Evolutionary conservation across 2,113 vertebrate species (phyloP).

Genomic region (Turnix velox): DNA sequence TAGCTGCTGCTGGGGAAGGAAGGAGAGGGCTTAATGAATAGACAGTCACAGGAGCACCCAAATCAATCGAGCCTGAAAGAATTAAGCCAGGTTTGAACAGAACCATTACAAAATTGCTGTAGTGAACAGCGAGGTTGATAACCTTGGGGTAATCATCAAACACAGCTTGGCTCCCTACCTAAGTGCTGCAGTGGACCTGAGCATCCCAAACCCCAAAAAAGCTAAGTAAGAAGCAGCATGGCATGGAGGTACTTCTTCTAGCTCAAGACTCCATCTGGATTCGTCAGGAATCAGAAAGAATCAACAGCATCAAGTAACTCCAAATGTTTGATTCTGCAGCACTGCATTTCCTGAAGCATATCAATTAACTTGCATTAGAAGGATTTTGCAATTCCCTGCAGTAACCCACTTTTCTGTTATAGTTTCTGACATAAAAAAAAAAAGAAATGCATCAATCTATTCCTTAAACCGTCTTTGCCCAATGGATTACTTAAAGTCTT

Average conservation of each 20-base stretch:
- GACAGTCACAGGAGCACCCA: neutral
- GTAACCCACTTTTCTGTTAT: neutral
- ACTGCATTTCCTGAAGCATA: neutral
- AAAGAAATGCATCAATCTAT: neutral
- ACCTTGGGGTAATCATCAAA: neutral
- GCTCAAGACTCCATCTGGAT: neutral
- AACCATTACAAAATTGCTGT: neutral
- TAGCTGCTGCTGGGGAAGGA: neutral
- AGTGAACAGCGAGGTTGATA: neutral
- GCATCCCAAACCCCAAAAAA: neutral
- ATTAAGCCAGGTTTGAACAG: neutral
- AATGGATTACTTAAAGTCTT: neutral
- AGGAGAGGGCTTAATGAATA: neutral
- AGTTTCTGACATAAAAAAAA: neutral
- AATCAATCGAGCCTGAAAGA: neutral
- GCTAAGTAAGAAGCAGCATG: neutral
- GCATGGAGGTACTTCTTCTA: neutral
- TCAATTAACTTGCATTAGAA: neutral
- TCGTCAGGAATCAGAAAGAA: neutral
- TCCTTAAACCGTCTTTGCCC: neutral
- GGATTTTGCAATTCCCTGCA: neutral
- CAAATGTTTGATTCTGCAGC: neutral
- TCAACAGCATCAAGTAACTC: neutral
- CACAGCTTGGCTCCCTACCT: neutral
- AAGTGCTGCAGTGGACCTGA: accelerated